phyloP scores from a whole-genome alignment of 2,797 vertebrate species.

The Xenopus petersii region DNA sequence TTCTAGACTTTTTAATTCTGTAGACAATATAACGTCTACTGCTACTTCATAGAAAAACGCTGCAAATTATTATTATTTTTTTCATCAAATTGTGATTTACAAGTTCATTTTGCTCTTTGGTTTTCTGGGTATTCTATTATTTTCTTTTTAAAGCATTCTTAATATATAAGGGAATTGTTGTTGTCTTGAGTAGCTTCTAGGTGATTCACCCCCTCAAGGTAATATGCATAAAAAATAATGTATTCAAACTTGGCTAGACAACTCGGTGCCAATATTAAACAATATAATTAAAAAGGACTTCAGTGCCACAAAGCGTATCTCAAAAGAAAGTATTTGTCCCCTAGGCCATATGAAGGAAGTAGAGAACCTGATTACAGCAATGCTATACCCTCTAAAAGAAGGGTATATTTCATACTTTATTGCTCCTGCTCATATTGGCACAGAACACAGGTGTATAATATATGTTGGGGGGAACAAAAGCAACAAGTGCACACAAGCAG shows the following conservation, averaged over 20 bases:
- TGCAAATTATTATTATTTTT: too few species aligned
- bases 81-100: too few species aligned
- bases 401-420: conserved; percentile 20
- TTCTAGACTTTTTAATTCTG: too few species aligned
- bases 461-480: neutral
- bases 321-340: conserved; percentile 30
- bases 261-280: conserved; percentile 63
- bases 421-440: conserved; percentile 28
- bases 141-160: neutral
- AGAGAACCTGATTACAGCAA: conserved; percentile 24
- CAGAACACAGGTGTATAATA: neutral
- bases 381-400: conserved; percentile 6
- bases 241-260: conserved; percentile 68
- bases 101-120: too few species aligned
- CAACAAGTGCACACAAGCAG: conserved; percentile 37
- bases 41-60: too few species aligned
- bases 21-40: too few species aligned
- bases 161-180: neutral
- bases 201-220: conserved; percentile 46
- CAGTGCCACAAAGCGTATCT: conserved; percentile 39
- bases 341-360: conserved; percentile 24
- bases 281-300: conserved; percentile 59
- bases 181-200: conserved; percentile 45
- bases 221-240: conserved; percentile 52
- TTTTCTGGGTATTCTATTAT: too few species aligned